Conservation (phyloP, 2,113 vertebrate genomes). For the Entelurus aequoreus region DNA sequence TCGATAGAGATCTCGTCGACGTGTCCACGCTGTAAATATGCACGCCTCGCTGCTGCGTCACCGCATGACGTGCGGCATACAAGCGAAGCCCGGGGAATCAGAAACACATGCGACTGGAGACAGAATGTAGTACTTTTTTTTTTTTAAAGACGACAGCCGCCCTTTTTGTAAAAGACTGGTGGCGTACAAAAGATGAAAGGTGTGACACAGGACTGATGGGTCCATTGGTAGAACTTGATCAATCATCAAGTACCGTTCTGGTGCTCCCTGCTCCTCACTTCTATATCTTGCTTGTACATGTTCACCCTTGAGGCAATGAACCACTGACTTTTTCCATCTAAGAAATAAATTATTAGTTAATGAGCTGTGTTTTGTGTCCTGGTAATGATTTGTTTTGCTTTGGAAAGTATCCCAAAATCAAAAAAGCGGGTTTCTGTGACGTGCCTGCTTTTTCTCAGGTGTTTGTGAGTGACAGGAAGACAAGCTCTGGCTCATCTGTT, state of each 20-base stretch:
- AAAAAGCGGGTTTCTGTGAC: too few relatives aligned
- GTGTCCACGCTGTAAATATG: conserved; percentile 61
- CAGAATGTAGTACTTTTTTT: conserved; percentile 38
- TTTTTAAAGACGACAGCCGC: conserved; percentile 21
- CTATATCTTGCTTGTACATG: conserved; percentile 63
- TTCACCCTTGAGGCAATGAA: conserved; percentile 62
- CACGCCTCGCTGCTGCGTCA: conserved; percentile 46
- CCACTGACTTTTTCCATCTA: conserved; percentile 74
- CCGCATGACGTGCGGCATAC: conserved; percentile 42
- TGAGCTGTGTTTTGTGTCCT: conserved; percentile 51
- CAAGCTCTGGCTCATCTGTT: too few relatives aligned
- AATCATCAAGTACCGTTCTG: neutral
- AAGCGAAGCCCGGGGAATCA: conserved; percentile 59
- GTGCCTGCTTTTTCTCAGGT: too few relatives aligned
- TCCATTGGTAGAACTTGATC: neutral
- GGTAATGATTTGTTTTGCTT: conserved; percentile 21
- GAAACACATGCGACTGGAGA: conserved; percentile 59
- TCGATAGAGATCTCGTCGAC: conserved; percentile 7
- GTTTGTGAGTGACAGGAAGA: too few relatives aligned
- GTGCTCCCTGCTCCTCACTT: conserved; percentile 30
- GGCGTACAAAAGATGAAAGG: conserved; percentile 31
- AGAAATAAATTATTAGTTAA: conserved; percentile 77
- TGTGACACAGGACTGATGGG: conserved; percentile 32
- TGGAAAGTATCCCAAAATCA: conserved; percentile 33
- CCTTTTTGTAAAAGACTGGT: conserved; percentile 39